A percentile compares a stretch with the other conserved stretches of the same genome.
Evolutionary conservation across 2,113 vertebrate genomes (phyloP).

Genomic region (Tragelaphus strepsiceros): DNA sequence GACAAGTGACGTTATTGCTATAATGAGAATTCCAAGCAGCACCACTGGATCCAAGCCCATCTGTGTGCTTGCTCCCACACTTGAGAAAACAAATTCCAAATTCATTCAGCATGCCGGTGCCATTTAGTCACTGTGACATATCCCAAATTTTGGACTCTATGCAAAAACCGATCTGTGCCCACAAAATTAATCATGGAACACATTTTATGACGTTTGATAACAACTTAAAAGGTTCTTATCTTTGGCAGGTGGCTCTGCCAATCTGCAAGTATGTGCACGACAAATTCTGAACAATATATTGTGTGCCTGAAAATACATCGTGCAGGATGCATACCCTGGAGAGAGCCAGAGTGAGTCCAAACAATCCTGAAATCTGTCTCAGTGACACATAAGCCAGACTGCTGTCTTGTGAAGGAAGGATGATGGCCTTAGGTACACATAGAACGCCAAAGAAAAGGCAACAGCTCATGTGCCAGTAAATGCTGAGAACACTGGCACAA

Average conservation of each 20-base stretch:
- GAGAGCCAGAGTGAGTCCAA: slow-evolving; percentile 18
- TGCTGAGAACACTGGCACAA: slow-evolving; percentile 71
- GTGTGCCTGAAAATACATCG: slow-evolving; percentile 42
- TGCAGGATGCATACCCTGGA: slow-evolving; percentile 29
- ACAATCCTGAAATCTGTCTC: slow-evolving; percentile 32
- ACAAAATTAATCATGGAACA: slow-evolving; percentile 75
- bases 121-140: slow-evolving; percentile 71
- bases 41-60: slow-evolving; percentile 65
- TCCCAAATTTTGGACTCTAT: slow-evolving; percentile 65
- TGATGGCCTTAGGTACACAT: slow-evolving; percentile 51
- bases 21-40: slow-evolving; percentile 67
- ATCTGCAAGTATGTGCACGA: slow-evolving; percentile 30
- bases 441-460: slow-evolving; percentile 66
- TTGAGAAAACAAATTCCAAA: slow-evolving; percentile 71
- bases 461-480: slow-evolving; percentile 60
- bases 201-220: slow-evolving; percentile 69
- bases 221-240: slow-evolving; percentile 73
- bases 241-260: slow-evolving; percentile 66
- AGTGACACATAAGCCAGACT: background rate
- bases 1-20: slow-evolving; percentile 66
- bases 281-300: slow-evolving; percentile 53
- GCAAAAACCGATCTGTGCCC: slow-evolving; percentile 74
- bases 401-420: slow-evolving; percentile 33
- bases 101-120: slow-evolving; percentile 71
- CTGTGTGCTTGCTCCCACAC: slow-evolving; percentile 69